Conservation (phyloP, 2,888 invertebrate species). For the Macrostomum cliftonense region DNA sequence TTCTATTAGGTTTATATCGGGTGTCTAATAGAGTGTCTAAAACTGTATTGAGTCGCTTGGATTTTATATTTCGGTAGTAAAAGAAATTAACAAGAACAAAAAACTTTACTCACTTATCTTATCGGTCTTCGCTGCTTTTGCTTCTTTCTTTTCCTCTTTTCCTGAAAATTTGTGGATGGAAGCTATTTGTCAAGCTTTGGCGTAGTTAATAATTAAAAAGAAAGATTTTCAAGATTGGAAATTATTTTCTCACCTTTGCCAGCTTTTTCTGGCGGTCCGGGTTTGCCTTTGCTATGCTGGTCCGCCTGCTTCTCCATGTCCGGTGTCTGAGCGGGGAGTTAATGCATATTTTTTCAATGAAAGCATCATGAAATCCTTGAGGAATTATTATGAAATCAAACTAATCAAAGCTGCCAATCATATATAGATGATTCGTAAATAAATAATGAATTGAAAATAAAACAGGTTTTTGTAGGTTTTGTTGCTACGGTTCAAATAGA, state of each 20-base stretch:
- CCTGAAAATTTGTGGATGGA: neutral
- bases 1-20: neutral
- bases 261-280: constrained; percentile 20
- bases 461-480: too few species aligned
- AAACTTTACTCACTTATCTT: constrained; percentile 2
- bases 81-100: too few species aligned
- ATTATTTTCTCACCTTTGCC: constrained; percentile 20
- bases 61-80: too few species aligned
- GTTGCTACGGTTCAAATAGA: too few species aligned
- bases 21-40: too few species aligned
- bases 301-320: neutral
- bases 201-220: constrained; percentile 5
- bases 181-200: constrained; percentile 9
- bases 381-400: too few species aligned
- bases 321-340: neutral
- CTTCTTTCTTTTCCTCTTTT: constrained; percentile 6
- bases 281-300: constrained; percentile 10
- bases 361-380: too few species aligned
- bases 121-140: constrained; percentile 6
- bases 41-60: too few species aligned
- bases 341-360: neutral
- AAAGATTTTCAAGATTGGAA: too few species aligned
- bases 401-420: too few species aligned
- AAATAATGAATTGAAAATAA: too few species aligned
- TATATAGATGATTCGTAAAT: too few species aligned